These are phyloP conservation scores for Dipodomys ordii DNA, from an alignment of 2,113 vertebrate genomes.

Conservation along the genomic window DNA sequence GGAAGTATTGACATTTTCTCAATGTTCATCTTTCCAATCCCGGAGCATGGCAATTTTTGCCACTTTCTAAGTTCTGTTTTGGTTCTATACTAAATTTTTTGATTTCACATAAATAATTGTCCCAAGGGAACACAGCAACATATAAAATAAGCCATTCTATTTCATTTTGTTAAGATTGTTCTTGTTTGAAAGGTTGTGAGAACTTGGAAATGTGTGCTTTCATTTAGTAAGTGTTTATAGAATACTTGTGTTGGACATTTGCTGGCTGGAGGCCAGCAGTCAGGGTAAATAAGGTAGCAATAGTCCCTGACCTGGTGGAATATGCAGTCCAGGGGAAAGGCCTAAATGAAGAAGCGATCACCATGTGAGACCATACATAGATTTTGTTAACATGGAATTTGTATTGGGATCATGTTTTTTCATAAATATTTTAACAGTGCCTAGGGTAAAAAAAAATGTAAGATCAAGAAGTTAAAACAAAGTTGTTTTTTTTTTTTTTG, in stretches of 20 bases:
- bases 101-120: background rate
- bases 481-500: too few species aligned
- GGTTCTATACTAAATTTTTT: slow-evolving; percentile 1
- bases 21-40: too few species aligned
- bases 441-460: background rate
- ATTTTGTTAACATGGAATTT: background rate
- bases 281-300: background rate
- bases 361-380: background rate
- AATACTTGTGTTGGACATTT: background rate
- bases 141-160: background rate
- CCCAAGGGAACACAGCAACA: background rate
- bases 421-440: background rate
- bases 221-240: background rate
- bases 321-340: slow-evolving; percentile 18
- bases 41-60: too few species aligned
- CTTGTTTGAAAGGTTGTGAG: background rate
- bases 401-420: background rate
- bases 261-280: background rate
- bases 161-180: slow-evolving; percentile 27
- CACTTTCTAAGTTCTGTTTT: too few species aligned
- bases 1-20: too few species aligned
- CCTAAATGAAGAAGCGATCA: background rate
- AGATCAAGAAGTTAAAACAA: background rate
- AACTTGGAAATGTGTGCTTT: slow-evolving; percentile 16
- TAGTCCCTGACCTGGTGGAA: background rate